Conservation (phyloP, 2,888 invertebrate species). For the Philaethria dido region DNA sequence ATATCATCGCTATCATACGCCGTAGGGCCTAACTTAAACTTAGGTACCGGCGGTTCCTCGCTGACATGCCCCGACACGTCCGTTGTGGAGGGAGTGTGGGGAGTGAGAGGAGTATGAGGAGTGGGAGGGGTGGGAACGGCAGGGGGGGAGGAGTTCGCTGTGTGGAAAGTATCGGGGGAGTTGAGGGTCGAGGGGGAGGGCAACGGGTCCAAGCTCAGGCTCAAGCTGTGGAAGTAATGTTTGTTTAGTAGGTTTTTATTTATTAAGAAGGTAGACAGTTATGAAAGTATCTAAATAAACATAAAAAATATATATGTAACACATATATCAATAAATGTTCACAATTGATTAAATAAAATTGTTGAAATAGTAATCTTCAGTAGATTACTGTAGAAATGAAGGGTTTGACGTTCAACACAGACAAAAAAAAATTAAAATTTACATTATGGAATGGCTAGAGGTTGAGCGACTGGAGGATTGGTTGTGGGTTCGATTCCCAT, state of each 20-base stretch:
- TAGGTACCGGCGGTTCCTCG: constrained; percentile 50
- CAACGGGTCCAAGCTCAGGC: constrained; percentile 88
- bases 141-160: constrained; percentile 78
- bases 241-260: not conserved
- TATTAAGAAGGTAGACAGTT: no score
- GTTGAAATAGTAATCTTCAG: no score
- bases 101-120: constrained; percentile 48
- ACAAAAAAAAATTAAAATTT: no score
- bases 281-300: no score
- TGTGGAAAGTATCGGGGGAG: constrained; percentile 90
- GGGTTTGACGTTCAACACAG: no score
- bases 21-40: constrained; percentile 67
- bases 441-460: no score
- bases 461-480: no score
- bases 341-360: no score
- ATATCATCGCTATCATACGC: constrained; percentile 84
- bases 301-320: no score
- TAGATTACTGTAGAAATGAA: no score
- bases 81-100: constrained; percentile 51
- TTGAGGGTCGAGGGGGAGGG: constrained; percentile 75
- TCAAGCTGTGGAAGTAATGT: constrained; percentile 55
- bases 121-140: constrained; percentile 41
- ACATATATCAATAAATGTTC: no score
- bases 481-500: no score
- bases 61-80: constrained; percentile 44